Base-by-base conservation (phyloP, 1,140 invertebrate genomes). In the Whitmania pigra region DNA sequence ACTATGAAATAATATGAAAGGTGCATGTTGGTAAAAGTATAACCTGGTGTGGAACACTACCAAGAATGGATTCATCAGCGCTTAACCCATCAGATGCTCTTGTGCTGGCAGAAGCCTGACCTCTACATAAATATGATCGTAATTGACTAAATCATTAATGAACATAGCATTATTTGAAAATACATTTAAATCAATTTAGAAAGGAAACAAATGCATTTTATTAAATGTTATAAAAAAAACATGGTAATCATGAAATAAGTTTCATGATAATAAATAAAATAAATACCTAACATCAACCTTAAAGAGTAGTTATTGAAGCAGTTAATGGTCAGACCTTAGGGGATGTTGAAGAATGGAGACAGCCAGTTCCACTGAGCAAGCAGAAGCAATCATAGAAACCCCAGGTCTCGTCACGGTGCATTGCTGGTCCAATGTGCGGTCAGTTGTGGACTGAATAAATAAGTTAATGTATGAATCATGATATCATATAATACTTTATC, bases 381-480 rank as follows among this genome's bases (percentile, higher is more conserved):
- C 91, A 60, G 89, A 88, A 0, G 94, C 95, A 72, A 97, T 88
- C 80, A 89, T 88, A 0, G 93, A 92, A 13, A 95, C 87, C 17
- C 95, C 97, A 0, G 96, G 94, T 73, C 96, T 85, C 1, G 93
- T 94, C 11, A 99, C 96, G 11, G 97, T 99, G 79, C 97, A 99
- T 80, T 99, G 95, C 81, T 98, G 94, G 83, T 99, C 97, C 67
- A 99, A 81, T 0, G 94, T 97, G 73, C 95, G 86, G 81, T 99
- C 94, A 73, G 85, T 85, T 43, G 90, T 87, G 0, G 94, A 96
- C 92, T 97, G 80, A 18, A 84, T 83, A 75, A 73, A 57, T 71
- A 18, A 71, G 68, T 22, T 25, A 20, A 49, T 75, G 71, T 60
- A 73, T 74, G 43, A 3, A 73, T 69, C 31, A 72, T 29, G 18